Conservation (phyloP, 2,797 vertebrate species). For the Parambassis ranga region DNA sequence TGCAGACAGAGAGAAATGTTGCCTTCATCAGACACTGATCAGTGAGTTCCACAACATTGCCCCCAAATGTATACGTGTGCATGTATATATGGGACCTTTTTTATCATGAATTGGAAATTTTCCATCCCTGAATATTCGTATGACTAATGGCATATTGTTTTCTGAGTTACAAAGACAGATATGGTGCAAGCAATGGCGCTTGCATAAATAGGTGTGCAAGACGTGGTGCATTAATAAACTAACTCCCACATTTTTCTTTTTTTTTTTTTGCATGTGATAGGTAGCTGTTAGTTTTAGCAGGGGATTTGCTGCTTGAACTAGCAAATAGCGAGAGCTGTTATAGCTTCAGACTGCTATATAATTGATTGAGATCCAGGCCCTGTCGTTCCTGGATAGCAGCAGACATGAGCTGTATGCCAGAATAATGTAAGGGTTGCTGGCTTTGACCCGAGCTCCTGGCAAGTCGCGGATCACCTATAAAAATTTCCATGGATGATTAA, state of each 20-base stretch:
- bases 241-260: slow-evolving; percentile 63
- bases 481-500: slow-evolving; percentile 72
- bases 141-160: slow-evolving; percentile 74
- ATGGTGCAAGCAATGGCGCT: slow-evolving; percentile 32
- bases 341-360: slow-evolving; percentile 44
- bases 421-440: slow-evolving; percentile 19
- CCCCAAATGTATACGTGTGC: slow-evolving; percentile 40
- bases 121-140: slow-evolving; percentile 56
- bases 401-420: slow-evolving; percentile 35
- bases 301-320: slow-evolving; percentile 68
- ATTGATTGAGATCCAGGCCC: slow-evolving; percentile 61
- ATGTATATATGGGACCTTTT: slow-evolving; percentile 52
- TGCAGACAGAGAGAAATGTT: slow-evolving; percentile 70
- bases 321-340: slow-evolving; percentile 52
- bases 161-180: slow-evolving; percentile 68
- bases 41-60: slow-evolving; percentile 64
- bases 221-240: slow-evolving; percentile 70
- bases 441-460: slow-evolving; percentile 45
- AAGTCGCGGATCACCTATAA: slow-evolving; percentile 51
- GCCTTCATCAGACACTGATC: slow-evolving; percentile 69
- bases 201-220: slow-evolving; percentile 60
- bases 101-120: slow-evolving; percentile 74
- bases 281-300: slow-evolving; percentile 68
- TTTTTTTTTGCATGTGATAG: slow-evolving; percentile 63
- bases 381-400: slow-evolving; percentile 37